A percentile compares a stretch with the other conserved stretches of the same genome.
Conservation (phyloP, 2,113 vertebrate genomes). For the Stigmatopora nigra region DNA sequence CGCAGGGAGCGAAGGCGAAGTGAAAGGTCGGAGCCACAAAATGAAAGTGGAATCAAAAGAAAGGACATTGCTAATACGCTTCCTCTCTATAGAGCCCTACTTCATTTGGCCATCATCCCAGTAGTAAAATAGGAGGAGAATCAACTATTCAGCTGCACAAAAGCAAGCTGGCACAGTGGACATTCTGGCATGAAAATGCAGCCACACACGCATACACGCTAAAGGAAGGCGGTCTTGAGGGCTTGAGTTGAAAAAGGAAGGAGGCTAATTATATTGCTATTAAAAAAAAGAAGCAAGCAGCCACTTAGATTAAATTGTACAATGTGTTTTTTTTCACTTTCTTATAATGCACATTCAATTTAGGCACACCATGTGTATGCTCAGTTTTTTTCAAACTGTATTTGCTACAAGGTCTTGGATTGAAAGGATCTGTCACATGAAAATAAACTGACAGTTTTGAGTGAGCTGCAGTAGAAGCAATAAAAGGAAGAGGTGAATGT, state of each 20-base stretch:
- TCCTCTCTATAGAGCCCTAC: conserved; percentile 42
- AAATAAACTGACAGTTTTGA: conserved; percentile 5
- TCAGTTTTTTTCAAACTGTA: background rate
- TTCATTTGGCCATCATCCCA: conserved; percentile 54
- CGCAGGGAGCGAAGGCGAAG: background rate
- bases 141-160: conserved; percentile 53
- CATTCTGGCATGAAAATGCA: conserved; percentile 19
- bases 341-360: background rate
- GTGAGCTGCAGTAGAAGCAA: background rate
- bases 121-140: conserved; percentile 48
- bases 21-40: conserved; percentile 14
- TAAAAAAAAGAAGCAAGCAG: conserved; percentile 4
- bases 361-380: background rate
- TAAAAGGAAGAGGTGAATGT: background rate
- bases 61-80: conserved; percentile 44
- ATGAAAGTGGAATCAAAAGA: conserved; percentile 39
- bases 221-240: background rate
- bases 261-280: background rate
- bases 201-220: conserved; percentile 6
- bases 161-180: conserved; percentile 51
- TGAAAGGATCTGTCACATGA: background rate
- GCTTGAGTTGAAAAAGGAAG: background rate
- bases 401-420: background rate
- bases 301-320: background rate
- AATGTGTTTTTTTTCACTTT: background rate